phyloP scores from a whole-genome alignment of 2,113 vertebrate genomes.

The Bettongia penicillata region DNA sequence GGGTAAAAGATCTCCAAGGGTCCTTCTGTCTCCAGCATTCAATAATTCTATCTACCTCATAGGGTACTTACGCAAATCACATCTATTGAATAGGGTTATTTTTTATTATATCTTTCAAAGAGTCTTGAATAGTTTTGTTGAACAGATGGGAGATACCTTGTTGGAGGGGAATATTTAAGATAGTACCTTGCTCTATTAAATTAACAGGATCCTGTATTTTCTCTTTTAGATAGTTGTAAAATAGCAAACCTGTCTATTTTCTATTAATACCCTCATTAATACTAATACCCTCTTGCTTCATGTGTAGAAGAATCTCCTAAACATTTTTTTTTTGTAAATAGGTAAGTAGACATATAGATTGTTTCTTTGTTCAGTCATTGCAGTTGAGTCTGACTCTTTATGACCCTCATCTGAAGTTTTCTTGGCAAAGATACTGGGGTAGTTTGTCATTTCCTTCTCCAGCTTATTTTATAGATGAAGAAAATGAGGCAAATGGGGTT shows the following conservation, averaged over 20 bases:
- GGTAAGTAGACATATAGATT: background rate
- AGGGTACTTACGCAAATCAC: background rate
- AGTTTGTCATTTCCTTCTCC: too few species aligned
- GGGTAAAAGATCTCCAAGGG: background rate
- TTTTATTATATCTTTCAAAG: background rate
- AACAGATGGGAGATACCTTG: background rate
- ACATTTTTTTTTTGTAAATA: background rate
- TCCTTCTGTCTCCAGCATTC: background rate
- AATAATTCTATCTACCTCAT: background rate
- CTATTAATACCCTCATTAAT: background rate
- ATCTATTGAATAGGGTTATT: background rate
- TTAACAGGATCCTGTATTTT: background rate
- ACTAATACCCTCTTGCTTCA: background rate
- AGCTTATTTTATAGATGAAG: too few species aligned
- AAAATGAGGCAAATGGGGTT: too few species aligned
- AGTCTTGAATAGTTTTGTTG: background rate
- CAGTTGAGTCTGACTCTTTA: too few species aligned
- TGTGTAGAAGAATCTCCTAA: background rate
- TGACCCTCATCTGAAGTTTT: too few species aligned
- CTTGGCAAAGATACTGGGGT: too few species aligned
- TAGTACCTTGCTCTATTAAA: background rate
- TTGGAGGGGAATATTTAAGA: background rate
- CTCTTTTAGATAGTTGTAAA: background rate
- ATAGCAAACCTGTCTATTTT: background rate
- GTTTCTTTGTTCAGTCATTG: background rate